phyloP scores from a whole-genome alignment of 2,797 vertebrate genomes.

The Coendou prehensilis region DNA sequence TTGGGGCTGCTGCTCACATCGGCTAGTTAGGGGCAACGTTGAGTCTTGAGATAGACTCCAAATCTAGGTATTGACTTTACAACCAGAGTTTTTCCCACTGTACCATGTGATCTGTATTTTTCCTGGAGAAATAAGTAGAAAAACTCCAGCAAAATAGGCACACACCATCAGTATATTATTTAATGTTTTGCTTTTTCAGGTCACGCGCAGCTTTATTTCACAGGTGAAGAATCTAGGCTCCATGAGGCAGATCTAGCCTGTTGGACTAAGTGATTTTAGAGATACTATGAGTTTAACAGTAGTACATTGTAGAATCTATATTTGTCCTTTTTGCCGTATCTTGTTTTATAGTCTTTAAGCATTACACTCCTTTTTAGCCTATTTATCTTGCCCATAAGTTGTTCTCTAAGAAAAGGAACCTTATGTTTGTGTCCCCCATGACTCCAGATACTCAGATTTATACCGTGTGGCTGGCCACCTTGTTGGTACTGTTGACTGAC shows the following conservation, averaged over 20 bases:
- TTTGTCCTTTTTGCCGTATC: background rate
- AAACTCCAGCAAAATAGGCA: conserved; percentile 24
- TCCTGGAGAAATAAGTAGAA: conserved; percentile 59
- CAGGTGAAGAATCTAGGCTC: background rate
- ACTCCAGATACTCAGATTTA: conserved; percentile 10
- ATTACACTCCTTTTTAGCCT: conserved; percentile 44
- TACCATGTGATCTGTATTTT: conserved; percentile 8
- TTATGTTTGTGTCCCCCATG: background rate
- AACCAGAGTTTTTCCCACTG: background rate
- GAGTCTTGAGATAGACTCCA: conserved; percentile 45
- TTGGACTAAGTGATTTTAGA: conserved; percentile 24
- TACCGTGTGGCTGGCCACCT: background rate
- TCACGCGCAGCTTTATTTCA: conserved; percentile 33
- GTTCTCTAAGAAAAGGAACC: conserved; percentile 59
- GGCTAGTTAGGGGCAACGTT: conserved; percentile 47
- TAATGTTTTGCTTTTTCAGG: conserved; percentile 17
- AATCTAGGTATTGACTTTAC: conserved; percentile 18
- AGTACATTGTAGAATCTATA: conserved; percentile 15
- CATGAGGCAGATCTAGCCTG: background rate
- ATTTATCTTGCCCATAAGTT: conserved; percentile 58
- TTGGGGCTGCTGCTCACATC: background rate
- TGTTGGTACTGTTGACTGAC: background rate
- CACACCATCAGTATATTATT: background rate
- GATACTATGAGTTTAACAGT: conserved; percentile 2
- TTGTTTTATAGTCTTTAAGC: background rate